Evolutionary conservation across 30 jellyfish, hydroid and myxozoan genomes (phyloP), one percentile per base, ranked within the genome.

Genomic region (Turritopsis dohrnii): DNA sequence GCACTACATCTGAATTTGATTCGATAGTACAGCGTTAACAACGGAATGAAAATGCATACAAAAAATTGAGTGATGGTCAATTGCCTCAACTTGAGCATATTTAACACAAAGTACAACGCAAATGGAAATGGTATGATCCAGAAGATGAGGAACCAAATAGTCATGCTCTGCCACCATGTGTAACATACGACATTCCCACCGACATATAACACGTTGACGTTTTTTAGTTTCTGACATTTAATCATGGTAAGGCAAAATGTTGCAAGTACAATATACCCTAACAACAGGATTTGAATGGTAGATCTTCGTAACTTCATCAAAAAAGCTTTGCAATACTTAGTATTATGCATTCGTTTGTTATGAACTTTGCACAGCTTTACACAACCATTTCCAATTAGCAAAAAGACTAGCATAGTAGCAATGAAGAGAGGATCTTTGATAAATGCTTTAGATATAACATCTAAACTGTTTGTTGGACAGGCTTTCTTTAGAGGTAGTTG

Each of bases 111-210:
- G 16, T 8, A 69, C 30, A 69, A 69, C 17, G 77, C 30, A 69
- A 69, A 69, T 69, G 77, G 77, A 19, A 69, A 69, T 23, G 77
- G 77, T 23, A 69, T 69, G 16, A 69, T 69, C 77, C 77, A 69
- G 31, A 69, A 69, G 22, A 69, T 21, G 8, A 69, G 77, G 19
- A 69, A 69, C 31, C 22, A 69, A 69, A 69, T 69, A 19, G 31
- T 69, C 8, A 69, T 8, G 16, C 19, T 69, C 22, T 69, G 77
- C 77, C 77, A 69, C 77, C 77, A 69, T 27, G 77, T 69, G 77
- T n/a, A 69, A 69, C 77, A 69, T 0, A 27, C 30, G 23, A 69
- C 30, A 69, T 69, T 69, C 30, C 77, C 77, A 19, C 30, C 19
- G 22, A 69, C 30, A 69, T 69, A 69, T 21, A 69, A 69, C 0